phyloP scores from a whole-genome alignment of 2,888 invertebrate genomes.

The Ligdia adustata region DNA sequence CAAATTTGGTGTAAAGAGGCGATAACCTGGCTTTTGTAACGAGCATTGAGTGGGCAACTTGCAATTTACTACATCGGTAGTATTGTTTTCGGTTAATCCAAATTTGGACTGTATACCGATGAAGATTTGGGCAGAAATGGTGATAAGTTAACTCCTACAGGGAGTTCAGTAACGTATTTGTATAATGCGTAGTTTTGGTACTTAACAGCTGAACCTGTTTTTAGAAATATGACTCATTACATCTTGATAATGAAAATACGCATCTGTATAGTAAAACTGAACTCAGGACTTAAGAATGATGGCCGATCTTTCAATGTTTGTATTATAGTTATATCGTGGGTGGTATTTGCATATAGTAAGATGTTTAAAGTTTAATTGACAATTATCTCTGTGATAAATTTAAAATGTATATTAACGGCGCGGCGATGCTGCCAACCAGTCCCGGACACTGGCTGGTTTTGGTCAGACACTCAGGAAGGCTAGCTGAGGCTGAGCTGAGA shows the following conservation, averaged over 20 bases:
- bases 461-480: constrained; percentile 25
- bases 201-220: neutral
- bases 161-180: neutral
- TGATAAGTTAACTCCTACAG: constrained; percentile 5
- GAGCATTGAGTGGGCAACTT: constrained; percentile 12
- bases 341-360: too few species aligned
- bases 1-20: constrained; percentile 8
- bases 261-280: too few species aligned
- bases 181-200: neutral
- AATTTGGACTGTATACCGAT: neutral
- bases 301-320: too few species aligned
- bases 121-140: neutral
- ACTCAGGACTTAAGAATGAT: too few species aligned
- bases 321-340: too few species aligned
- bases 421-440: neutral
- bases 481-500: constrained; percentile 3
- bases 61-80: constrained; percentile 14
- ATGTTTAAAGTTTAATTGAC: too few species aligned
- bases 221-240: constrained; percentile 8
- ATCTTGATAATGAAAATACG: too few species aligned
- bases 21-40: neutral
- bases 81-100: constrained; percentile 2
- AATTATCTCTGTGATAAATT: too few species aligned
- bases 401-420: too few species aligned
- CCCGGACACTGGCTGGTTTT: neutral